Percentiles rank a stretch among this genome's conserved stretches.
phyloP scores from a whole-genome alignment of 2,888 invertebrate genomes.

The Drosophila infuscata region DNA sequence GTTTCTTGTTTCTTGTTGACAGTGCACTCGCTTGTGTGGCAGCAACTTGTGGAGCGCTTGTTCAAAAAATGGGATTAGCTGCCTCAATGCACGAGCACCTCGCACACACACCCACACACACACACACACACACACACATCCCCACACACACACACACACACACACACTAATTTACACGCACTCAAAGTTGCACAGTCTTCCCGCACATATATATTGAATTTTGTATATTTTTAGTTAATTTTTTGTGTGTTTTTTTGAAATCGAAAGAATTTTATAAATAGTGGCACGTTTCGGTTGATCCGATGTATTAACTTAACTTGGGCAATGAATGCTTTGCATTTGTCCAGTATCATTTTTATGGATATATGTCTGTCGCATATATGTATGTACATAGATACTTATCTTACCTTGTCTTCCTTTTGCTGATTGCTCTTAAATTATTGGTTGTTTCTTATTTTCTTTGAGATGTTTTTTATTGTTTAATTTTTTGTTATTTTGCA shows the following conservation, averaged over 20 bases:
- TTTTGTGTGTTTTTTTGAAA: background rate
- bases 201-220: background rate
- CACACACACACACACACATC: background rate
- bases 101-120: background rate
- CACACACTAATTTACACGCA: background rate
- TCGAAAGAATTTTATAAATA: conserved; percentile 27
- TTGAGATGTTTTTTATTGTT: conserved; percentile 1
- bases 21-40: conserved; percentile 1
- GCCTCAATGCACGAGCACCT: background rate
- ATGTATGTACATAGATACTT: too few relatives aligned
- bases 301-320: conserved; percentile 1
- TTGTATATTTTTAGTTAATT: conserved; percentile 34
- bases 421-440: background rate
- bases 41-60: conserved; percentile 11
- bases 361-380: background rate
- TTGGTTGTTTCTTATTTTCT: background rate
- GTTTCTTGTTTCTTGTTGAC: conserved; percentile 7
- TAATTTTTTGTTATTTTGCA: background rate
- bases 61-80: conserved; percentile 15
- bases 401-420: conserved; percentile 12
- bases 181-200: background rate
- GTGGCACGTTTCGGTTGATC: conserved; percentile 11
- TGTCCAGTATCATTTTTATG: background rate
- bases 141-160: background rate
- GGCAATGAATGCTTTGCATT: conserved; percentile 12